Conservation (phyloP, 2,113 vertebrate species). For the Centropus bengalensis region DNA sequence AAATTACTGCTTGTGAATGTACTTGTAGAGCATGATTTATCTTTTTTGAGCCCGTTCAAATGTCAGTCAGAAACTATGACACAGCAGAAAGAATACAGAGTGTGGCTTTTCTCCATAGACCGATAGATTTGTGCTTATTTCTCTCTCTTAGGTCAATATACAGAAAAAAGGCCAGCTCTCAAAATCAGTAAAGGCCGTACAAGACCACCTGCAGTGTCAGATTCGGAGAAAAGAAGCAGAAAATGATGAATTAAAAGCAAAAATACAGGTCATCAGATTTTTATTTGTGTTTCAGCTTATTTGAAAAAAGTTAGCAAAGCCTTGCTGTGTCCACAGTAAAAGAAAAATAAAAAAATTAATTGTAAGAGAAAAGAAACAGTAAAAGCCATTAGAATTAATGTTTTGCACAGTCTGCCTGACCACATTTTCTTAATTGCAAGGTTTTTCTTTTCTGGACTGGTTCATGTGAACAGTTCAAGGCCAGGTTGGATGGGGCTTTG, state of each 20-base stretch:
- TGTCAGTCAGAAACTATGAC: not conserved
- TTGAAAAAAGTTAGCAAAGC: not conserved
- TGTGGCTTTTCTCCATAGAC: not conserved
- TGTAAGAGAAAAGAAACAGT: not conserved
- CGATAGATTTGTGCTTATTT: not conserved
- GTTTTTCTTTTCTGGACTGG: not conserved
- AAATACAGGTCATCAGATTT: conserved; percentile 79
- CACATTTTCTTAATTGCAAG: not conserved
- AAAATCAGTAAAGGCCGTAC: conserved; percentile 78
- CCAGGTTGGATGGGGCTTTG: too few species aligned
- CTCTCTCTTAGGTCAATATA: conserved; percentile 73
- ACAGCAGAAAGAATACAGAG: not conserved
- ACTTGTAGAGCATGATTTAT: not conserved
- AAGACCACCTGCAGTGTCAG: conserved; percentile 81
- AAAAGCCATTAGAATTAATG: not conserved
- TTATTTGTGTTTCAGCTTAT: not conserved
- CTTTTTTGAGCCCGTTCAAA: not conserved
- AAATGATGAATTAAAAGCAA: conserved; percentile 81
- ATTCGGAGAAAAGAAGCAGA: conserved; percentile 85
- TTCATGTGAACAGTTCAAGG: not conserved
- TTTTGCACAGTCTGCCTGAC: not conserved
- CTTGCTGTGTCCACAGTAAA: not conserved
- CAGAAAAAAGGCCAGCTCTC: conserved; percentile 73
- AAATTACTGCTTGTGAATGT: not conserved
- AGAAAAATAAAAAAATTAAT: too few species aligned